Evolutionary conservation across 2,113 vertebrate genomes (phyloP), one percentile per base, ranked within the genome.

Genomic region (Phylloscopus whistleri): DNA sequence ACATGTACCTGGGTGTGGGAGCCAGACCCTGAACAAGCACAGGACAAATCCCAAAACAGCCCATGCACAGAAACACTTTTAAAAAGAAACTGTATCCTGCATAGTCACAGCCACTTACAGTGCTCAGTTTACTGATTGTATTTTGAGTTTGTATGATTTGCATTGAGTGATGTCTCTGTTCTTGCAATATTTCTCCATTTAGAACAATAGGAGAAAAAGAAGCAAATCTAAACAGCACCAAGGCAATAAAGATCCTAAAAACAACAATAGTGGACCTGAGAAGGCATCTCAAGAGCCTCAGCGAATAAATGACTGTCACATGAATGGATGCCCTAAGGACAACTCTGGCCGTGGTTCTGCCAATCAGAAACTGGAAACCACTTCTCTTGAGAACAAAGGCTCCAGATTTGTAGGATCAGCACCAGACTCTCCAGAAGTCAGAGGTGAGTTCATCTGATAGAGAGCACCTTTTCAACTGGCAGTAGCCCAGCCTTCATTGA

Each of bases 201-300:
- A 98, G 98, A 98, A 97, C 44, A 98, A 98, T 7, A 98, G 98
- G 88, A 98, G 97, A 73, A 98, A 98, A 97, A 97, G 98, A 97
- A 98, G 97, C 95, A 98, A 98, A 93, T 98, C 97, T 69, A 98
- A 98, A 94, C 98, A 98, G 93, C 97, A 98, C 30, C 96, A 95
- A 85, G 91, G 92, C 91, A 98, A 82, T 96, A 98, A 97, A 96
- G 98, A 98, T 52, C 87, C 89, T 80, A 98, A 97, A 83, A 96
- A 27, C n/a, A 98, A 97, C 89, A 95, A 63, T 1, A 95, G 95
- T 79, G 92, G 88, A 87, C 79, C 95, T 0, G 98, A 98, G 49
- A 93, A 94, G 18, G 72, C 84, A 28, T 53, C 95, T 60, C 60
- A 89, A 68, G 97, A 95, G 56, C 75, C 94, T 3, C 95, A 94